Evolutionary conservation across 2,888 invertebrate species (phyloP).

Genomic region (Dryobotodes eremita): DNA sequence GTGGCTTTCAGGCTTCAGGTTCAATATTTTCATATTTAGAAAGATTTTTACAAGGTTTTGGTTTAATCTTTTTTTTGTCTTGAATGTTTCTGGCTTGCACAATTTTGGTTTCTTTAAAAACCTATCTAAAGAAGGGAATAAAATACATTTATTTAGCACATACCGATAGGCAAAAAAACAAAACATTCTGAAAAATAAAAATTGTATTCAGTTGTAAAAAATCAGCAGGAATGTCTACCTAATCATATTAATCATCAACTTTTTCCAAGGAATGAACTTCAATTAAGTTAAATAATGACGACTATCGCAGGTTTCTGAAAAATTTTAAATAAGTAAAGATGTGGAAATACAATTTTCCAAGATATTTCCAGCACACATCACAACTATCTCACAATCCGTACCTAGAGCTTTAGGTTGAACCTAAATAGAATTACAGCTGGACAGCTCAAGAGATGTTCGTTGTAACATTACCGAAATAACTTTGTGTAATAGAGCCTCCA

Average conservation of each 20-base stretch:
- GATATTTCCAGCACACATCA: background rate
- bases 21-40: slow-evolving; percentile 18
- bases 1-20: slow-evolving; percentile 9
- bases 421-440: slow-evolving; percentile 46
- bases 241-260: too few relatives aligned
- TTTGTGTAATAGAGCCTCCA: slow-evolving; percentile 48
- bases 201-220: too few relatives aligned
- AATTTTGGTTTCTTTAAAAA: too few relatives aligned
- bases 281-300: background rate
- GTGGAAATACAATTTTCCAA: background rate
- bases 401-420: slow-evolving; percentile 18
- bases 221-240: too few relatives aligned
- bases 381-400: background rate
- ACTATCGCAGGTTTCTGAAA: background rate
- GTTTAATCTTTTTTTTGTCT: background rate
- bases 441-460: slow-evolving; percentile 39
- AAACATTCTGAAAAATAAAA: too few relatives aligned
- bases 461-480: slow-evolving; percentile 54
- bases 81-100: too few relatives aligned
- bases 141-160: too few relatives aligned
- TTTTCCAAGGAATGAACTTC: background rate
- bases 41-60: background rate
- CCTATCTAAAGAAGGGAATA: too few relatives aligned
- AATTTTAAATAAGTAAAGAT: background rate
- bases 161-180: too few relatives aligned